These are phyloP conservation scores for Zoanthus sociatus DNA, from an alignment of 92 coral and sea anemone genomes.

Conservation along the genomic window DNA sequence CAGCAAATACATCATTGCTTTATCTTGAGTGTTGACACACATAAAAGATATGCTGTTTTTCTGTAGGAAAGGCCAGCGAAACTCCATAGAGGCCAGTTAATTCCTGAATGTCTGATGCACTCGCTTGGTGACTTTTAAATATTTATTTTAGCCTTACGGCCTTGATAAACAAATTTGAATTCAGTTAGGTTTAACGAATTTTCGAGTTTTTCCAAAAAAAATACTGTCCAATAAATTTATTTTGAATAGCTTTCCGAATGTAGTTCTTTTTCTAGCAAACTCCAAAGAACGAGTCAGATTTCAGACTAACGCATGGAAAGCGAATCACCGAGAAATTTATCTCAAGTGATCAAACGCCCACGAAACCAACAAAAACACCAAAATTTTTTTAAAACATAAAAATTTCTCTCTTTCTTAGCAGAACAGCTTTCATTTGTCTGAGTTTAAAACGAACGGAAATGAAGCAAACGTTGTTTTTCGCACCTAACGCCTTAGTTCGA, in stretches of 20 bases:
- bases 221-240: not conserved
- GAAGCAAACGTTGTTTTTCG: not conserved
- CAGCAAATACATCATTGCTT: not conserved
- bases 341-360: slow-evolving; percentile 24
- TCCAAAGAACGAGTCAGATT: not conserved
- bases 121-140: not conserved
- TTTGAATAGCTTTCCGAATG: not conserved
- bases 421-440: not conserved
- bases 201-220: not conserved
- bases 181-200: not conserved
- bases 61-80: not conserved
- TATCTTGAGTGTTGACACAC: slow-evolving; percentile 13
- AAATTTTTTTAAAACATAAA: not conserved
- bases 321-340: not conserved
- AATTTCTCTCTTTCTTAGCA: not conserved
- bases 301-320: not conserved
- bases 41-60: not conserved
- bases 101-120: not conserved
- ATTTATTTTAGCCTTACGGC: not conserved
- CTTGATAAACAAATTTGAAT: not conserved
- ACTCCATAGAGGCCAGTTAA: not conserved
- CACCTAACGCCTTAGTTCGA: not conserved
- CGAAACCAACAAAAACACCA: not conserved
- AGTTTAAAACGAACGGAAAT: slow-evolving; percentile 1
- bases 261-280: not conserved